Conservation (phyloP, 2,888 invertebrate genomes). For the Gnatocerus cornutus region DNA sequence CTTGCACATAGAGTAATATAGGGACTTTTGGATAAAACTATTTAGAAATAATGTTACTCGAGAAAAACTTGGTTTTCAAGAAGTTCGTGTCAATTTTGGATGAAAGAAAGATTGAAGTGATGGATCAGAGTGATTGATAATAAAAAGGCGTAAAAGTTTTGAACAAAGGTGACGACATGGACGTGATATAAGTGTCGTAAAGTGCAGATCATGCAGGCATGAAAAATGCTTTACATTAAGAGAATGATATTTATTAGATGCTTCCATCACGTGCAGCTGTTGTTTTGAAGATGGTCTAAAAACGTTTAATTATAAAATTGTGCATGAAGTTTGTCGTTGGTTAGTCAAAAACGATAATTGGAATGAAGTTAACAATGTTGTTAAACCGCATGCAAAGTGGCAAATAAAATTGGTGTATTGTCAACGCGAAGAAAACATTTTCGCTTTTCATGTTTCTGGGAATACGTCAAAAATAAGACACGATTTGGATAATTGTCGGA, state of each 20-base stretch:
- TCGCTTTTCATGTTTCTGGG: slow-evolving; percentile 32
- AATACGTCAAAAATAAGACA: slow-evolving; percentile 39
- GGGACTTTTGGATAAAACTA: no score
- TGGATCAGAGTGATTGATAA: slow-evolving; percentile 7
- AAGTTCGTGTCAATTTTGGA: no score
- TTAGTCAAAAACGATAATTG: slow-evolving; percentile 33
- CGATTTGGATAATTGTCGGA: slow-evolving; percentile 38
- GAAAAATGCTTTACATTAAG: slow-evolving; percentile 53
- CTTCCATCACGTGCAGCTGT: slow-evolving; percentile 27
- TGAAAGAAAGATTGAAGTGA: no score
- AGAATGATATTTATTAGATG: slow-evolving; percentile 53
- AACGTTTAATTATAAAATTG: slow-evolving; percentile 10
- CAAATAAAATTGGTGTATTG: slow-evolving; percentile 18
- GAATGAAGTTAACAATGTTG: slow-evolving; percentile 29
- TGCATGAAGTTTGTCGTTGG: slow-evolving; percentile 21
- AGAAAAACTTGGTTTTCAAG: no score
- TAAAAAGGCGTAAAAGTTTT: slow-evolving; percentile 41
- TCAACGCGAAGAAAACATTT: slow-evolving; percentile 30
- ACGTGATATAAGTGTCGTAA: slow-evolving; percentile 53
- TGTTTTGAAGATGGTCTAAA: slow-evolving; percentile 9
- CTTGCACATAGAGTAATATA: no score
- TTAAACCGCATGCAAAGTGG: slow-evolving; percentile 32
- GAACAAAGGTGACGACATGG: slow-evolving; percentile 46
- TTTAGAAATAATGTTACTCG: no score
- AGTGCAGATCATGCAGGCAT: slow-evolving; percentile 55